phyloP scores from a whole-genome alignment of 1,140 invertebrate species.

The Luehdorfia chinensis region DNA sequence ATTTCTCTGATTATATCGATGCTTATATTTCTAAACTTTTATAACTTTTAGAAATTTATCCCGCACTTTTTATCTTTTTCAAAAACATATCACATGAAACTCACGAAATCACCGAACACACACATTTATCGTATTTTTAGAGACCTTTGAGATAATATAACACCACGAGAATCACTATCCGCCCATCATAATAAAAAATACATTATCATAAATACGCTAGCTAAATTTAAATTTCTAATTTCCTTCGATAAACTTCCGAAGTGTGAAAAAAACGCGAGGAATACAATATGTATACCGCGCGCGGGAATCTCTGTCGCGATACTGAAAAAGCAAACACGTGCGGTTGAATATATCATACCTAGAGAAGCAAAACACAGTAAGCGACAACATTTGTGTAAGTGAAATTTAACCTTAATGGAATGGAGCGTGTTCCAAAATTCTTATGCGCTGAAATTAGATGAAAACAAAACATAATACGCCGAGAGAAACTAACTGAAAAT shows the following conservation, averaged over 20 bases:
- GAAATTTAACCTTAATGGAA: not conserved
- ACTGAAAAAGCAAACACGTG: conserved; percentile 66
- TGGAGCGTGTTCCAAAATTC: not conserved
- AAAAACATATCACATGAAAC: too few relatives aligned
- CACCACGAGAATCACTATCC: conserved; percentile 23
- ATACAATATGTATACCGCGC: conserved; percentile 32
- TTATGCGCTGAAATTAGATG: conserved; percentile 5
- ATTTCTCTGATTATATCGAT: too few relatives aligned
- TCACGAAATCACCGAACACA: conserved; percentile 17
- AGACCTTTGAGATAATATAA: conserved; percentile 26
- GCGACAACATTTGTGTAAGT: not conserved
- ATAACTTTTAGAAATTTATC: too few relatives aligned
- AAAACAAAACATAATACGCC: conserved; percentile 23
- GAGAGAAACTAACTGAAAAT: not conserved
- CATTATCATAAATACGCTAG: conserved; percentile 25
- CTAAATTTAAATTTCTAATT: conserved; percentile 46
- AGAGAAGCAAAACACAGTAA: conserved; percentile 24
- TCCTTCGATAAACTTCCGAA: conserved; percentile 29
- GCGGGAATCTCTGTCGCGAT: conserved; percentile 41
- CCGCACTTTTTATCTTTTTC: too few relatives aligned
- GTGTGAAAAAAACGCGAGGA: conserved; percentile 27
- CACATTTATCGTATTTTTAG: conserved; percentile 12
- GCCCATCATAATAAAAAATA: conserved; percentile 32
- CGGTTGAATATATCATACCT: conserved; percentile 37
- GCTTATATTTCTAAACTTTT: too few relatives aligned